These are phyloP conservation scores for Xestobium rufovillosum DNA, from an alignment of 2,888 invertebrate species.

Conservation along the genomic window DNA sequence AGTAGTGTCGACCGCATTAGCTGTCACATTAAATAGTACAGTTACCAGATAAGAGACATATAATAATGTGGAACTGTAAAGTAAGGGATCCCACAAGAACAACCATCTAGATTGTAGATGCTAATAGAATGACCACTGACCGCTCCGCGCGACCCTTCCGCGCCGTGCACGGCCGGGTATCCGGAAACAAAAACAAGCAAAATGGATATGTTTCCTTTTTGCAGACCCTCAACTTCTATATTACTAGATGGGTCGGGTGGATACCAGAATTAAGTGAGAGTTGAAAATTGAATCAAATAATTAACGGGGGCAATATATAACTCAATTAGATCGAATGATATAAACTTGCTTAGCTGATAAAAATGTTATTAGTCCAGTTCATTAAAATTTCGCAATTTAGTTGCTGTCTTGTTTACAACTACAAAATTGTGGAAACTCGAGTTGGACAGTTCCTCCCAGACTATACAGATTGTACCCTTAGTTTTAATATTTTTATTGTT, in stretches of 20 bases:
- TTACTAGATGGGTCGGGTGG: constrained; percentile 36
- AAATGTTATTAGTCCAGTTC: too few species aligned
- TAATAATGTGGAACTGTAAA: constrained; percentile 39
- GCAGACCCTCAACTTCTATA: constrained; percentile 38
- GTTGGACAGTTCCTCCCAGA: too few species aligned
- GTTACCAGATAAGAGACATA: constrained; percentile 28
- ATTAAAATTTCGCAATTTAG: too few species aligned
- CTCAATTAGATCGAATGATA: too few species aligned
- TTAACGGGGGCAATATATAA: too few species aligned
- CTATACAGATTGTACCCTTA: too few species aligned
- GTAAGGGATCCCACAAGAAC: constrained; percentile 41
- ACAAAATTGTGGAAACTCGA: too few species aligned
- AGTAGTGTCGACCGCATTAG: too few species aligned
- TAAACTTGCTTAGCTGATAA: too few species aligned
- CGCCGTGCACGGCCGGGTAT: constrained; percentile 27
- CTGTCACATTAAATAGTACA: not conserved
- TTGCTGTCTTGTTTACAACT: too few species aligned
- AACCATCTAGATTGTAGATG: constrained; percentile 46
- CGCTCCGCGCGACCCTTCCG: constrained; percentile 32
- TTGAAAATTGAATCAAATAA: constrained; percentile 37
- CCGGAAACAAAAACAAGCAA: constrained; percentile 44
- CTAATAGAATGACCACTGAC: constrained; percentile 45
- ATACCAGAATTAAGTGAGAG: constrained; percentile 38
- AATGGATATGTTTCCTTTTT: constrained; percentile 46
- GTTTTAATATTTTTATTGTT: too few species aligned